Evolutionary conservation across 2,888 invertebrate genomes (phyloP).

Genomic region (Poecilobothrus nobilitatus): DNA sequence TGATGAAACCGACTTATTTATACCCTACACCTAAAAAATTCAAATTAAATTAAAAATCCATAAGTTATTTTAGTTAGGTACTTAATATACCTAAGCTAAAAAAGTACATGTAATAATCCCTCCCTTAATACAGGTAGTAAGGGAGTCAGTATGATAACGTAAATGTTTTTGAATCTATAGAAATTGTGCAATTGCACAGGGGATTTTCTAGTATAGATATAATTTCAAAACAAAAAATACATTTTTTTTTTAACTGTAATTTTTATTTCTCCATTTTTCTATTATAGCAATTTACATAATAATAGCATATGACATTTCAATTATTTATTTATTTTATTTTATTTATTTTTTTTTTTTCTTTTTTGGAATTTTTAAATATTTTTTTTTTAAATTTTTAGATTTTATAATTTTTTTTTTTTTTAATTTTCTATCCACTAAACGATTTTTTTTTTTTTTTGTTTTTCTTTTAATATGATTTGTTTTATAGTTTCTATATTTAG

Average conservation of each 20-base stretch:
- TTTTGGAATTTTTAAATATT: conserved; percentile 27
- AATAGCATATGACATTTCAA: conserved; percentile 17
- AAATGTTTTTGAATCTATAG: no score
- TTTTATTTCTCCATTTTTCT: conserved; percentile 14
- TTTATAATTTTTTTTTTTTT: conserved; percentile 26
- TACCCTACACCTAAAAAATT: no score
- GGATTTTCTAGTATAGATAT: no score
- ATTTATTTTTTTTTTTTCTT: conserved; percentile 15
- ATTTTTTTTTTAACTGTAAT: conserved; percentile 9
- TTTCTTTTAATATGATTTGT: neutral
- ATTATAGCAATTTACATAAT: conserved; percentile 15
- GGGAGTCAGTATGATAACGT: no score
- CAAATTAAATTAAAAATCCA: no score
- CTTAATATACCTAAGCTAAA: no score
- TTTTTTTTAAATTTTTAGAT: conserved; percentile 26
- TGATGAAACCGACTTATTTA: no score
- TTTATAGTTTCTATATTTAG: conserved; percentile 2
- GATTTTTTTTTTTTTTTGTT: conserved; percentile 21
- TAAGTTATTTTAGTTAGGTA: no score
- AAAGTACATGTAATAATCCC: no score
- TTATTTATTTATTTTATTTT: conserved; percentile 14
- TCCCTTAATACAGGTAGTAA: no score
- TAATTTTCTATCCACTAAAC: conserved; percentile 25
- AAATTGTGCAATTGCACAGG: no score
- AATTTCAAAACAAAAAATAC: no score